Conservation (phyloP, 2,797 vertebrate species). For the Silurus aristotelis region DNA sequence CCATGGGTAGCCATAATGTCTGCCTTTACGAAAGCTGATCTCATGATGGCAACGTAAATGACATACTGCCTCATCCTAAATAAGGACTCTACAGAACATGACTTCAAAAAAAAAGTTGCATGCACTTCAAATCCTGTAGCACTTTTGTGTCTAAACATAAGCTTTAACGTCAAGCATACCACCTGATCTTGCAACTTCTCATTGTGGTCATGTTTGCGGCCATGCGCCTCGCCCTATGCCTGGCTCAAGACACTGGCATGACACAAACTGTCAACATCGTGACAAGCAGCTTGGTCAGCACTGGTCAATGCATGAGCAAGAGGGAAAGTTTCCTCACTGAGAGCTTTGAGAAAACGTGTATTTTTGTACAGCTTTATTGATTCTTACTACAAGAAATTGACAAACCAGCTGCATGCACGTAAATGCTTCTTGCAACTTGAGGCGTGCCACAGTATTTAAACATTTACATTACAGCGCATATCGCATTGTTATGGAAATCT, state of each 20-base stretch:
- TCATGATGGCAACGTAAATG: not conserved
- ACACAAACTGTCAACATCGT: not conserved
- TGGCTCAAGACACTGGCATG: not conserved
- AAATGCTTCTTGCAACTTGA: not conserved
- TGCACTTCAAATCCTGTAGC: not conserved
- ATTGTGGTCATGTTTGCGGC: not conserved
- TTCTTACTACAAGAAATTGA: too few species aligned
- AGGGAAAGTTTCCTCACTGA: not conserved
- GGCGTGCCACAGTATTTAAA: not conserved
- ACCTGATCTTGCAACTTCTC: conserved; percentile 16
- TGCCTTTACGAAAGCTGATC: conserved; percentile 9
- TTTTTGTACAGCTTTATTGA: not conserved
- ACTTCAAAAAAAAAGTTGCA: not conserved
- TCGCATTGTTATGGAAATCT: not conserved
- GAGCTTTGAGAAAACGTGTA: not conserved
- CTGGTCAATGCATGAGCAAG: not conserved
- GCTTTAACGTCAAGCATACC: not conserved
- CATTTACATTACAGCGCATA: not conserved
- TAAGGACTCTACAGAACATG: too few species aligned
- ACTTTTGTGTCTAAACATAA: not conserved
- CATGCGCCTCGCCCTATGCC: conserved; percentile 6
- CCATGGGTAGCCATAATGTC: not conserved
- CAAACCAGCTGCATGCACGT: too few species aligned
- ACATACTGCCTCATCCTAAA: not conserved
- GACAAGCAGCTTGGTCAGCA: not conserved